Evolutionary conservation across 2,888 invertebrate genomes (phyloP), one percentile per base, ranked within the genome.

Genomic region (Dione juno): DNA sequence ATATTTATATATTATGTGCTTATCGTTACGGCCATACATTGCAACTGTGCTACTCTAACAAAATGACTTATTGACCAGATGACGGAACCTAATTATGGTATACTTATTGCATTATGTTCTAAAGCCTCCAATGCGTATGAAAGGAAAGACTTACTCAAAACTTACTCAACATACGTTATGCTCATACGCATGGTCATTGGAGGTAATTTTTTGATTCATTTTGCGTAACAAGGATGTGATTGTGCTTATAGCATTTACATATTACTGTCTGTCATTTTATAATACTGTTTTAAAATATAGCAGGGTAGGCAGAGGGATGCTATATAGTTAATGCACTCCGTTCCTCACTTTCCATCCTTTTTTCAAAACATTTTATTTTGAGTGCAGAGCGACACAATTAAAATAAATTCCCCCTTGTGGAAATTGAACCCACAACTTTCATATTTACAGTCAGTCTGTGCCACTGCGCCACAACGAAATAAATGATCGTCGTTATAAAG

Each of bases 131-230:
- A 37, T n/a, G 16, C 16, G 28, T 28, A 28, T 28, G n/a, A 19
- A 37, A 57, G 37, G 35, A 37, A 57, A 54, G 16, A 54, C 37
- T 57, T n/a, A 37, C 43, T 0, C 14, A 21, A 37, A 1, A 43
- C 1, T 61, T 61, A 11, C 59, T 10, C 45, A 61, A 61, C 45
- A 8, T 10, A 28, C 16, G 37, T 57, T 40, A 57, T 57, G 57
- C 40, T 37, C 57, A 57, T 40, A 61, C 21, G 45, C 64, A 52
- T 64, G 19, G 50, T 52, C 64, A 64, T 52, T 64, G 48, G 37
- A 52, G 50, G 64, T 52, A 64, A 64, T 64, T 64, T 64, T 64
- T 64, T 64, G 64, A 64, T 52, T 64, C 40, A n/a, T 40, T 21
- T 64, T 64, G 14, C 19, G 40, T 40, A 37, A 40, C 52, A 50